These are phyloP conservation scores for Montifringilla adamsi DNA, from an alignment of 2,113 vertebrate genomes.

Conservation along the genomic window DNA sequence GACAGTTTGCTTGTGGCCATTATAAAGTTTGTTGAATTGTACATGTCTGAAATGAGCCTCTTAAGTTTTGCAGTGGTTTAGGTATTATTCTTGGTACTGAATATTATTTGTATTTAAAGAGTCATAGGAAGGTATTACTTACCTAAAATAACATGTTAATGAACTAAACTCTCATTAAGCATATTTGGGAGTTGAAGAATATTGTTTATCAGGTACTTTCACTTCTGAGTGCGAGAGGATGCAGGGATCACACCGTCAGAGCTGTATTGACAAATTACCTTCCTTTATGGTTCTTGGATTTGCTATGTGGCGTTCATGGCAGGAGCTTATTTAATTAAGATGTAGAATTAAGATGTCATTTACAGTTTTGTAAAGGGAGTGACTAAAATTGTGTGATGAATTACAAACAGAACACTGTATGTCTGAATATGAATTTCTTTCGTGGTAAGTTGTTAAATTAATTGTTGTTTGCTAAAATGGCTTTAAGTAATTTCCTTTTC, in stretches of 20 bases:
- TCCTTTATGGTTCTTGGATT: background rate
- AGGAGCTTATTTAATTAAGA: slow-evolving; percentile 24
- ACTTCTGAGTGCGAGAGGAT: background rate
- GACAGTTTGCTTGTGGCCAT: background rate
- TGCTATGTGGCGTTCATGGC: accelerated
- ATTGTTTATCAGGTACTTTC: background rate
- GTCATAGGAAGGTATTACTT: background rate
- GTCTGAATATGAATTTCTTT: slow-evolving; percentile 31
- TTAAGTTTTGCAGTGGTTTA: background rate
- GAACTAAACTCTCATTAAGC: background rate
- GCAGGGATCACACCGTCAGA: background rate
- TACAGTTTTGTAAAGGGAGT: slow-evolving; percentile 15
- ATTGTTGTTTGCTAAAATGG: slow-evolving; percentile 45
- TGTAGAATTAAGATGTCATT: slow-evolving; percentile 16
- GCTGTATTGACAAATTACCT: background rate
- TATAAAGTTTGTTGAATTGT: background rate
- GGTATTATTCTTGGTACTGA: background rate
- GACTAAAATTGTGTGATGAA: background rate
- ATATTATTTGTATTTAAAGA: background rate
- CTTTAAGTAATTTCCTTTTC: slow-evolving; percentile 15
- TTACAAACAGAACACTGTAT: background rate
- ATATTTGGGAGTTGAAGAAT: background rate
- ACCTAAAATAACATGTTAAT: background rate
- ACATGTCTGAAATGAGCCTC: background rate
- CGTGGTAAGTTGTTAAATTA: slow-evolving; percentile 54